These are phyloP conservation scores for Aphidius gifuensis DNA, from an alignment of 1,140 invertebrate species.

Conservation along the genomic window DNA sequence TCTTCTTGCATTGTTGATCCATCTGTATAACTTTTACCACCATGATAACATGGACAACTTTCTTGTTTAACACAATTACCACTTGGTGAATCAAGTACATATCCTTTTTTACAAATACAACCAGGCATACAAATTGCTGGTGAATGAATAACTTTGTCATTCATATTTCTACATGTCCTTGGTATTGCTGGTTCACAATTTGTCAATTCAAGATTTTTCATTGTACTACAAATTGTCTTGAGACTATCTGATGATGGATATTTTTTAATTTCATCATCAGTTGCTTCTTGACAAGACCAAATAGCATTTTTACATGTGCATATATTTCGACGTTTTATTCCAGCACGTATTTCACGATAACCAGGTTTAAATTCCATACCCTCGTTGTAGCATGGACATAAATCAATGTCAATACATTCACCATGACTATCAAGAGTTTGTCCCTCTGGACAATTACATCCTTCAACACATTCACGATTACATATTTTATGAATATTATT, in stretches of 20 bases:
- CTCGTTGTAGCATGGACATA: constrained; percentile 75
- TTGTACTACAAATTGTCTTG: constrained; percentile 60
- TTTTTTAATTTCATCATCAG: constrained; percentile 59
- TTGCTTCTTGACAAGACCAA: constrained; percentile 72
- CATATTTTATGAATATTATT: constrained; percentile 42
- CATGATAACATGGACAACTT: constrained; percentile 85
- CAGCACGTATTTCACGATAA: constrained; percentile 69
- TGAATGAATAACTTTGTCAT: constrained; percentile 50
- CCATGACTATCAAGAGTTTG: constrained; percentile 68
- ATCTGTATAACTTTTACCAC: constrained; percentile 76
- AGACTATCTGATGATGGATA: constrained; percentile 63
- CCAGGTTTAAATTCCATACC: constrained; percentile 71
- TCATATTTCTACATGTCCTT: constrained; percentile 79
- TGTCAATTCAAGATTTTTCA: constrained; percentile 67
- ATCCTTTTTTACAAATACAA: constrained; percentile 74
- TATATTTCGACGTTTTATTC: constrained; percentile 63
- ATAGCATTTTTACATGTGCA: constrained; percentile 69
- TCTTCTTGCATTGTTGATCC: constrained; percentile 73
- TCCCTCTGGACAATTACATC: constrained; percentile 81
- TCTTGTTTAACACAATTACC: constrained; percentile 67
- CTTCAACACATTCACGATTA: constrained; percentile 73
- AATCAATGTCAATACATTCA: constrained; percentile 71
- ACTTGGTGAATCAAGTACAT: constrained; percentile 66
- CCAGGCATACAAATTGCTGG: constrained; percentile 68
- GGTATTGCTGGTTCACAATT: constrained; percentile 73